Evolutionary conservation across 2,113 vertebrate genomes (phyloP), one percentile per base, ranked within the genome.

Genomic region (Neogobius melanostomus): DNA sequence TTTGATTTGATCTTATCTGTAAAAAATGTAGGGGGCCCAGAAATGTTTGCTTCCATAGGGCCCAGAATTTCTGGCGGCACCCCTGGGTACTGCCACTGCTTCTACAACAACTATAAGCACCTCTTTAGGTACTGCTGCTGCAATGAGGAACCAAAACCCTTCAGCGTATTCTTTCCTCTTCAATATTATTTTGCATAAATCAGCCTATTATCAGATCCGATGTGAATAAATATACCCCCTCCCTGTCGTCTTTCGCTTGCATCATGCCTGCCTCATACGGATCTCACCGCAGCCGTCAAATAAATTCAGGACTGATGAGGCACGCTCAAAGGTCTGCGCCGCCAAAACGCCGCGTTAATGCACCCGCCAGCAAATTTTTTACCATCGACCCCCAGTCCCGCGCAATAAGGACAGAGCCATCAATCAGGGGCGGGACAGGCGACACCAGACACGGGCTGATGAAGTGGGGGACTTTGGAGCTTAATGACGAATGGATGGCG

Each of bases 281-380:
- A 85, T 82, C 82, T 85, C 84, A 28, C 75, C 59, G 77, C 66
- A 70, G 76, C 78, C 75, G 68, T 87, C 86, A 85, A 84, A 79
- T 85, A 86, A 36, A 86, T 82, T 90, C 80, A 85, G 90, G 90
- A 91, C 86, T 82, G 90, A 91, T 90, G 88, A 89, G 81, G 82
- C 77, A 72, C 56, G 85, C 84, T 87, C 88, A 91, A 85, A 90
- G 88, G 89, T 91, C 83, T 84, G 72, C 74, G 84, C 80, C 81
- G 82, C 72, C 83, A 87, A 88, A 36, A 85, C 85, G 74, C 82
- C 72, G 79, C 80, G 80, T 87, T 88, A 87, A 88, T 87, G 86
- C 88, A 91, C 82, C 88, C 85, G 62, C 73, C 85, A 89, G 90
- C 90, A 90, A 80, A 92, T 89, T 89, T 89, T 88, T 85, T 80